phyloP scores from a whole-genome alignment of 2,797 vertebrate species.

The Lacerta viridis region DNA sequence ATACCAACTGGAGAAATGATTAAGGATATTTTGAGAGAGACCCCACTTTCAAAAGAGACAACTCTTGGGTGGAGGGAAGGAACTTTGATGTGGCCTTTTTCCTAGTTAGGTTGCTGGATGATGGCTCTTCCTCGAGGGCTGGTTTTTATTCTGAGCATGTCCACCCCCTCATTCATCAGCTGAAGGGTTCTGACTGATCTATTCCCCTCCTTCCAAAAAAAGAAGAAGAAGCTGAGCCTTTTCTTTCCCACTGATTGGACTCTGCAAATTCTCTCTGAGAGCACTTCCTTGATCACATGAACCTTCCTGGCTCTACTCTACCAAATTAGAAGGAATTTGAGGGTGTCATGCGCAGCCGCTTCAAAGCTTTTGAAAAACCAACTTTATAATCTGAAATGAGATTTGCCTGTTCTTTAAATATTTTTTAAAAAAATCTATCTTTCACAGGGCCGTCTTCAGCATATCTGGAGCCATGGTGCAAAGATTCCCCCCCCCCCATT shows the following conservation, averaged over 20 bases:
- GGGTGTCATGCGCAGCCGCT: rapidly evolving
- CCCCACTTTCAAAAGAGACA: slow-evolving; percentile 42
- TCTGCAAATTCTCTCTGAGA: slow-evolving; percentile 66
- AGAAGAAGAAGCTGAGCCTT: slow-evolving; percentile 52
- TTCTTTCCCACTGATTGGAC: slow-evolving; percentile 81
- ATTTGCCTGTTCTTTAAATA: slow-evolving; percentile 13
- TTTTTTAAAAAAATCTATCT: background rate
- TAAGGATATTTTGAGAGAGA: slow-evolving; percentile 58
- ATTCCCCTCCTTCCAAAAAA: background rate
- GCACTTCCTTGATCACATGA: slow-evolving; percentile 72
- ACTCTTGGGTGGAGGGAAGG: background rate
- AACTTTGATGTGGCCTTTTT: slow-evolving; percentile 6
- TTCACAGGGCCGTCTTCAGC: too few species aligned
- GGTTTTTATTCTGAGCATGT: slow-evolving; percentile 72
- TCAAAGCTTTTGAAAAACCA: slow-evolving; percentile 41
- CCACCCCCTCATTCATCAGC: slow-evolving; percentile 76
- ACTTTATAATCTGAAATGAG: slow-evolving; percentile 30
- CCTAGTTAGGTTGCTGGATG: slow-evolving; percentile 64
- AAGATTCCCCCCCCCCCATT: too few species aligned
- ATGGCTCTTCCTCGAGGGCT: slow-evolving; percentile 45
- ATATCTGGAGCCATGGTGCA: too few species aligned
- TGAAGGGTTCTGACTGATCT: slow-evolving; percentile 67
- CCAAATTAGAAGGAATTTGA: slow-evolving; percentile 25
- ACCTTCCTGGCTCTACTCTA: slow-evolving; percentile 62
- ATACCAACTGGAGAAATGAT: slow-evolving; percentile 49